These are phyloP conservation scores for Tipula unca DNA, from an alignment of 2,888 invertebrate species.

Conservation along the genomic window DNA sequence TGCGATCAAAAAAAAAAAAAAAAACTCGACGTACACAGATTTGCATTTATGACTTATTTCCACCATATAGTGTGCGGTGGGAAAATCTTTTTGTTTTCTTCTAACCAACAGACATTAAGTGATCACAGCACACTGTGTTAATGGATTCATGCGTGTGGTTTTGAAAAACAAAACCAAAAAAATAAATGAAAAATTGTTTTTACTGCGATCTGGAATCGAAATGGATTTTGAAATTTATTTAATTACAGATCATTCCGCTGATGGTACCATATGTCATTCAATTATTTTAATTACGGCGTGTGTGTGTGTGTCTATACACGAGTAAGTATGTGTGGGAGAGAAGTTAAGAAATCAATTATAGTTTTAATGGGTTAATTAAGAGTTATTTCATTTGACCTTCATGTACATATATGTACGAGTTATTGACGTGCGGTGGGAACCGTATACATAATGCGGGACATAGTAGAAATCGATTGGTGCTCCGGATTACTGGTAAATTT, in stretches of 20 bases:
- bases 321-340: not conserved
- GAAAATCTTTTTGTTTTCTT: not conserved
- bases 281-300: not conserved
- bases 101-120: not conserved
- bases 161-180: not conserved
- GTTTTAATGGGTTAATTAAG: too few species aligned
- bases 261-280: not conserved
- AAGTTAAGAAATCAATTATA: too few species aligned
- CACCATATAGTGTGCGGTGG: not conserved
- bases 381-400: too few species aligned
- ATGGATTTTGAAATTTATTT: not conserved
- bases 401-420: too few species aligned
- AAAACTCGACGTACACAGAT: not conserved
- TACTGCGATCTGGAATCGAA: not conserved
- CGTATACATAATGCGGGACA: too few species aligned
- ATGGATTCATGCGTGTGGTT: not conserved
- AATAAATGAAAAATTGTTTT: not conserved
- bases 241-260: not conserved
- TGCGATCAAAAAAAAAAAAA: not conserved
- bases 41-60: not conserved
- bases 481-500: too few species aligned
- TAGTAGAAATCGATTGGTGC: too few species aligned
- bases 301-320: not conserved
- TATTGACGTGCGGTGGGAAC: too few species aligned
- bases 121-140: not conserved